A percentile compares a stretch with the other conserved stretches of the same genome.
phyloP scores from a whole-genome alignment of 2,113 vertebrate species.

The Thamnophis sirtalis region DNA sequence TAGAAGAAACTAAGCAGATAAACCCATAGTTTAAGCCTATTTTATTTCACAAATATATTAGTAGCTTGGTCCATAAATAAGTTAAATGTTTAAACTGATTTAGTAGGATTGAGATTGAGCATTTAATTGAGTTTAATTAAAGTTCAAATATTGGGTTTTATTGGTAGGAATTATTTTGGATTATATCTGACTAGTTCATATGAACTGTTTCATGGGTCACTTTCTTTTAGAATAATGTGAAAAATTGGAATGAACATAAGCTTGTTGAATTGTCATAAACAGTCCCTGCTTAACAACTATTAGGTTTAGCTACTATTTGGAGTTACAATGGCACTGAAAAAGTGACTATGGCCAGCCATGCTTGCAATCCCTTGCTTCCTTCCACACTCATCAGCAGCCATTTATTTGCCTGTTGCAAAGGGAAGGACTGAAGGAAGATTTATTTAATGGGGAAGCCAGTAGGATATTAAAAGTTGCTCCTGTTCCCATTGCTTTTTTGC shows the following conservation, averaged over 20 bases:
- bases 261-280: background rate
- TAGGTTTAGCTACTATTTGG: background rate
- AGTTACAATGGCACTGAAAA: background rate
- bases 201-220: background rate
- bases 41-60: background rate
- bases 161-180: background rate
- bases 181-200: background rate
- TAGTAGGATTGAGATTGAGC: background rate
- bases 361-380: background rate
- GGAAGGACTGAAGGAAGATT: background rate
- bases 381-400: background rate
- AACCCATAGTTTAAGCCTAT: background rate
- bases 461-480: background rate
- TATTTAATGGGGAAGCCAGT: background rate
- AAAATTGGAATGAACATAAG: background rate
- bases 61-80: background rate
- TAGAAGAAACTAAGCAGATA: constrained; percentile 8
- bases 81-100: background rate
- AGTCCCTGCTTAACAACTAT: background rate
- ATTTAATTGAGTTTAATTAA: constrained; percentile 7
- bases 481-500: background rate
- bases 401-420: background rate
- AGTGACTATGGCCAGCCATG: background rate
- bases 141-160: background rate
- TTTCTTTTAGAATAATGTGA: background rate